Percentiles rank a stretch among this genome's conserved stretches.
phyloP scores from a whole-genome alignment of 37 sponge, comb jelly and placozoan genomes.

The Axinella damicornis region DNA sequence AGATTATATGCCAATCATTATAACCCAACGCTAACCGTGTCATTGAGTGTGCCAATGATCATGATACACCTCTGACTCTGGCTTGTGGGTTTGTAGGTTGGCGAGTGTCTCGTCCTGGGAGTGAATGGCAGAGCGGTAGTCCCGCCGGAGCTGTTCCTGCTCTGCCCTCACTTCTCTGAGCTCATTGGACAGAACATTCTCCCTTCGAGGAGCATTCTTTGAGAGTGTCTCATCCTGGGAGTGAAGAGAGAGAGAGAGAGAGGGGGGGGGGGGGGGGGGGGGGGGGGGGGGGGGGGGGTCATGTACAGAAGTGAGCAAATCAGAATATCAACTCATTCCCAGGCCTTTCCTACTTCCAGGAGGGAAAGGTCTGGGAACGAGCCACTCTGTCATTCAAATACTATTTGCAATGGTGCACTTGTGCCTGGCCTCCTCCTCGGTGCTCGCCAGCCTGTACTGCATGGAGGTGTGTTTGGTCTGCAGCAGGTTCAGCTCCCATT shows the following conservation, averaged over 20 bases:
- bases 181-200: not conserved
- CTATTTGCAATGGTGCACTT: not conserved
- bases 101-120: not conserved
- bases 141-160: conserved; percentile 13
- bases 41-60: conserved; percentile 41
- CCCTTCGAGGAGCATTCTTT: too few relatives aligned
- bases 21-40: too few relatives aligned
- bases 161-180: conserved; percentile 7
- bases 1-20: too few relatives aligned
- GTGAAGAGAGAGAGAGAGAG: too few relatives aligned
- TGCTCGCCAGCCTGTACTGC: conserved; percentile 36
- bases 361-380: too few relatives aligned
- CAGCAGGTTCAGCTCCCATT: conserved; percentile 25
- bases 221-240: too few relatives aligned
- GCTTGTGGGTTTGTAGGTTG: not conserved
- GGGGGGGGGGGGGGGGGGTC: not conserved
- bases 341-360: too few relatives aligned
- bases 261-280: not conserved
- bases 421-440: not conserved
- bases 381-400: too few relatives aligned
- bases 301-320: too few relatives aligned
- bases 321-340: too few relatives aligned
- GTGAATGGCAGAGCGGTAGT: not conserved
- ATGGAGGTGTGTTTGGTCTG: conserved; percentile 16
- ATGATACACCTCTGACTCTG: not conserved